These are phyloP conservation scores for Watsonalla binaria DNA, from an alignment of 2,888 invertebrate species.

Conservation along the genomic window DNA sequence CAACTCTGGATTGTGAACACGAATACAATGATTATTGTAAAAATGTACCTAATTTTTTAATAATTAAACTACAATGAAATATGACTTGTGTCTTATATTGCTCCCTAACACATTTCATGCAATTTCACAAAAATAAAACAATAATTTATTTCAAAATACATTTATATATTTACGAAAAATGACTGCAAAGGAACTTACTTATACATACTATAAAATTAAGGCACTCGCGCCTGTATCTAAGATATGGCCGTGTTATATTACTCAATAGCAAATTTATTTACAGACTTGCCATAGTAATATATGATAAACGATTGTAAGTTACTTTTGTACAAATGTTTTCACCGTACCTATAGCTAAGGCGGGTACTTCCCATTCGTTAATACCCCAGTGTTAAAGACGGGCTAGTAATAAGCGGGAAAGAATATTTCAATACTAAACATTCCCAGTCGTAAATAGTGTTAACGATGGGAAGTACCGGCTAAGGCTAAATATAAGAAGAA, in stretches of 20 bases:
- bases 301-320: no score
- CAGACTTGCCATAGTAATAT: background rate
- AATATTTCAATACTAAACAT: no score
- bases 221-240: conserved; percentile 43
- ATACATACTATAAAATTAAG: conserved; percentile 39
- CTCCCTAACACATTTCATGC: background rate
- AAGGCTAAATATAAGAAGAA: no score
- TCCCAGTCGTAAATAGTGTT: no score
- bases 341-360: no score
- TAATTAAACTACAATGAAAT: conserved; percentile 63
- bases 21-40: conserved; percentile 52
- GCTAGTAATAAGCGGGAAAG: no score
- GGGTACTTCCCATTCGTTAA: no score
- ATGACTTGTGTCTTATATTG: conserved; percentile 21
- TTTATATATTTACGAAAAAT: conserved; percentile 51
- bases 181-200: conserved; percentile 60
- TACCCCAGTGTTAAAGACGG: no score
- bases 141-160: conserved; percentile 47
- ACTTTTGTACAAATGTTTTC: no score
- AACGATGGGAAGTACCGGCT: no score
- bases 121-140: conserved; percentile 16
- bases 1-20: conserved; percentile 66
- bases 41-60: conserved; percentile 68
- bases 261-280: background rate
- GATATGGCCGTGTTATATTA: conserved; percentile 25